Base-by-base conservation (phyloP, 2,797 vertebrate genomes). In the Heliangelus exortis region DNA sequence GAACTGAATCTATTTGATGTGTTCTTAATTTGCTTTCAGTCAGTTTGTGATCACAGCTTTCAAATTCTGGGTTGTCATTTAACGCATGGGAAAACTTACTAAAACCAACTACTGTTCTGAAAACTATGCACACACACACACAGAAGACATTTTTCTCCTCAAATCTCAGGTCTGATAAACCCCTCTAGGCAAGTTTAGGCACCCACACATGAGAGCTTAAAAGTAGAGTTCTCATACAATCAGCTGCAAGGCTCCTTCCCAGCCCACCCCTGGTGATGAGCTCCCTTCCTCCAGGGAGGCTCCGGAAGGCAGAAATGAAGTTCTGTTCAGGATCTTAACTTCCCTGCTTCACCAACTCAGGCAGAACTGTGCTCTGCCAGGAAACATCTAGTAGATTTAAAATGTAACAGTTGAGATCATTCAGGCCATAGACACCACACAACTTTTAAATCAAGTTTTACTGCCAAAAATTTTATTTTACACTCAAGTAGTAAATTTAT, bases 391-490 rank as follows among this genome's bases (percentile, higher is more conserved):
- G 21, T 6, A 78, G 15, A 82, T 68, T 31, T 74, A 57, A 84
- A 72, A 89, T 23, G 18, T 14, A 84, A 79, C 20, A 41, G 75
- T 0, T 16, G 29, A 85, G 55, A 69, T 84, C 68, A 76, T 41
- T 7, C 61, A 93, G 22, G 48, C 31, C 59, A 75, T 39, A 89
- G 88, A 84, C 13, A 81, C 9, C 80, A 91, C 26, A 57, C 50
- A 87, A 90, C 4, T 8, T 89, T 43, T 31, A 45, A 61, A 87
- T 71, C 39, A 62, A 83, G 43, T 82, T 95, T 88, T 87, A 92
- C 65, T 92, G 74, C 26, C 63, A 76, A 79, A 92, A 74, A 25
- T 26, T 81, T 92, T 95, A 92, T 92, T 96, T 96, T 87, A 92
- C 45, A 67, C 67, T 91, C 14, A 11, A 91, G 22, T 65, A 78